Conservation (phyloP, 1,140 invertebrate species). For the Diploscapter pachys region DNA sequence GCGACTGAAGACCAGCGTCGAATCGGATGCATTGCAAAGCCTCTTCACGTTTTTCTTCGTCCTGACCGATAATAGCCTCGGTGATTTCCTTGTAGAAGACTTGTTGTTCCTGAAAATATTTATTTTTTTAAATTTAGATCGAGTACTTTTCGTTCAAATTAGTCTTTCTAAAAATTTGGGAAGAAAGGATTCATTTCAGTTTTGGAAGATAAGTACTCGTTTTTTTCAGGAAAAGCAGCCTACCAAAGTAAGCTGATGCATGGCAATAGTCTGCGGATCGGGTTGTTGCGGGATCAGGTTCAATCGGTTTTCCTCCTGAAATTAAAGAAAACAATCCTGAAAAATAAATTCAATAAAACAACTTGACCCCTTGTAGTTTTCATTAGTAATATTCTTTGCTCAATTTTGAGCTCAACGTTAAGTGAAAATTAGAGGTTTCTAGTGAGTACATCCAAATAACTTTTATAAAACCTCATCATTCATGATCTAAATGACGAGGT, state of each 20-base stretch:
- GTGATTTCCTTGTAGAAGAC: conserved; percentile 99
- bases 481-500: no score
- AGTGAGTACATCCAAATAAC: no score
- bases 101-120: conserved; percentile 76
- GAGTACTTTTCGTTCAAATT: neutral
- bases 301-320: no score
- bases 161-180: conserved; percentile 1
- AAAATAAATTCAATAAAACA: neutral
- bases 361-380: neutral
- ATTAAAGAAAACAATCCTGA: neutral
- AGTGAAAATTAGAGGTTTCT: no score
- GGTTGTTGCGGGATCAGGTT: neutral
- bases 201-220: neutral
- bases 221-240: neutral
- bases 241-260: conserved; percentile 29
- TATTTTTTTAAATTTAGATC: neutral
- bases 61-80: conserved; percentile 97
- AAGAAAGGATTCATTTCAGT: neutral
- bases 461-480: no score
- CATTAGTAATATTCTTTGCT: no score
- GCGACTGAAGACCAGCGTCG: conserved; percentile 96
- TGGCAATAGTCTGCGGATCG: conserved; percentile 28
- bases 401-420: no score
- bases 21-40: conserved; percentile 87
- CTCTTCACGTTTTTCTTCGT: conserved; percentile 81